Evolutionary conservation across 2,888 invertebrate species (phyloP).

Genomic region (Lochmaea capreae): DNA sequence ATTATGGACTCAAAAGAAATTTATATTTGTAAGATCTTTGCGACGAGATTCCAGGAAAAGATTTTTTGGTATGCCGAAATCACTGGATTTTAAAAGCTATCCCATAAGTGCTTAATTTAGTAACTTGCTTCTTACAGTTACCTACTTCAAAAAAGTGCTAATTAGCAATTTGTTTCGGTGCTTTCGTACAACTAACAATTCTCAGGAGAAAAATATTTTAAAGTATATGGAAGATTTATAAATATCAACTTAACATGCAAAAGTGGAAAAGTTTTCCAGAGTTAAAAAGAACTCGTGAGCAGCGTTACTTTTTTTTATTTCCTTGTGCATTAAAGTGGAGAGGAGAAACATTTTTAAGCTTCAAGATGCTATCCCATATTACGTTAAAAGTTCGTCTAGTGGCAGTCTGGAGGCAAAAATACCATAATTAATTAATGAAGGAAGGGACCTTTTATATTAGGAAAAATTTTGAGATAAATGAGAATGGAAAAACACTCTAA

Average conservation of each 20-base stretch:
- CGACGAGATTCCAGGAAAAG: too few relatives aligned
- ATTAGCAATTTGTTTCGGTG: neutral
- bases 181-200: neutral
- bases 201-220: neutral
- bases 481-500: too few relatives aligned
- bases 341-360: neutral
- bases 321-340: neutral
- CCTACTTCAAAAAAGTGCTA: neutral
- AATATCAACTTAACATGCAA: neutral
- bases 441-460: too few relatives aligned
- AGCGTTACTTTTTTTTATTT: neutral
- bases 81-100: too few relatives aligned
- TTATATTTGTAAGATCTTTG: too few relatives aligned
- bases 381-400: neutral
- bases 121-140: neutral
- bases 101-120: neutral
- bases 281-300: neutral
- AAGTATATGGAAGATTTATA: neutral
- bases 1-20: too few relatives aligned
- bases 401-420: neutral
- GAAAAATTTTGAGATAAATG: too few relatives aligned
- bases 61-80: too few relatives aligned
- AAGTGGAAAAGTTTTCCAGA: neutral
- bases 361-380: neutral
- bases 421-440: neutral